A percentile compares a stretch with the other conserved stretches of the same genome.
Conservation (phyloP, 2,888 invertebrate species). For the Lepidochrysops patricia region DNA sequence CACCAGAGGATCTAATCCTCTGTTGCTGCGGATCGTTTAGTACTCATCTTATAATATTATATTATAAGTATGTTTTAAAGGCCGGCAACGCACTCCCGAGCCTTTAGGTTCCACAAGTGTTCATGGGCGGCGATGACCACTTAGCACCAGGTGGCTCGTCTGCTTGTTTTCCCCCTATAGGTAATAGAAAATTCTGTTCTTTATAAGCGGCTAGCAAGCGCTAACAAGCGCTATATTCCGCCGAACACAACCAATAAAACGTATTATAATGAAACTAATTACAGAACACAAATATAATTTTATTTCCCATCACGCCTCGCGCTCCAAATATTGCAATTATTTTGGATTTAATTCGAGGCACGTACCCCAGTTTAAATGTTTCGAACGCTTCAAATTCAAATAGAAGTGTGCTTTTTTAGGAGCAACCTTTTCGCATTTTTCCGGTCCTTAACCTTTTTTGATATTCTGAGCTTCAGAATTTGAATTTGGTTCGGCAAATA, state of each 20-base stretch:
- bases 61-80: too few species aligned
- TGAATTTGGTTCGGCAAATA: not conserved
- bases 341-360: not conserved
- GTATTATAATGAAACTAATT: not conserved
- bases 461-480: not conserved
- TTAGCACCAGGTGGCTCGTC: too few species aligned
- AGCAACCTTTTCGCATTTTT: not conserved
- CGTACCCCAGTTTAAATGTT: conserved; percentile 4
- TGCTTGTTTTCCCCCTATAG: too few species aligned
- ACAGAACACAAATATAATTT: conserved; percentile 1
- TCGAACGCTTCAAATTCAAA: not conserved
- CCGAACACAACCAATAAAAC: not conserved
- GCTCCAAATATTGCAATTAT: conserved; percentile 4
- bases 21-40: too few species aligned
- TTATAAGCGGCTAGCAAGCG: too few species aligned
- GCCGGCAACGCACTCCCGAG: too few species aligned
- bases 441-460: not conserved
- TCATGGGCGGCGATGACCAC: too few species aligned
- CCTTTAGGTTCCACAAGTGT: too few species aligned
- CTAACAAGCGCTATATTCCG: too few species aligned
- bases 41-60: too few species aligned
- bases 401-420: not conserved
- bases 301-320: not conserved
- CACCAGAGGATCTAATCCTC: too few species aligned
- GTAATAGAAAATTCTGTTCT: too few species aligned